Base-by-base conservation (phyloP, 2,113 vertebrate species). In the Agapornis roseicollis region DNA sequence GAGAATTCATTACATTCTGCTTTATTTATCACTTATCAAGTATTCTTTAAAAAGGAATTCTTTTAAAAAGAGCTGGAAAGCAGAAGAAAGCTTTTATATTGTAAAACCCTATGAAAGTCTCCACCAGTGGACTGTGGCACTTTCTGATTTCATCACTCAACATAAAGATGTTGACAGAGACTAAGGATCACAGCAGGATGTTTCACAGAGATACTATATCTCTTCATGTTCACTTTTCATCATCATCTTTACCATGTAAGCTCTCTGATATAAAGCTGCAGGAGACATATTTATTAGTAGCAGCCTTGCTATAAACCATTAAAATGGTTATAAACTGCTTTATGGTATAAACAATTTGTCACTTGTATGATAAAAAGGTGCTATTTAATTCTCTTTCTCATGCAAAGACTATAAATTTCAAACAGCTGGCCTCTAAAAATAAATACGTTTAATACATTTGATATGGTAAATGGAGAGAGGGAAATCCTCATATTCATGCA, bases 211-310 rank as follows among this genome's bases (percentile, higher is more conserved):
- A 24, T 63, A 42, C 11, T 23, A 25, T 66, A 85, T 86, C 76
- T 93, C 84, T 80, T 90, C 39, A 44, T 63, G 71, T 76, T 78
- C 61, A 86, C 80, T 95, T 90, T 56, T 31, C 39, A 69, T 61
- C 56, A 87, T 39, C 49, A 80, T 88, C 87, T 91, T 86, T 65
- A 65, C 29, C 37, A 81, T 52, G 66, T 76, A 92, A 95, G 44
- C 49, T 70, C 56, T 86, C 82, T 91, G 69, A 94, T 80, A 85
- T 52, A 91, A 88, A 93, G 66, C 65, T 71, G 37, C 11, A 56
- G 72, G 58, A 80, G 37, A 89, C 92, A 88, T 92, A 92, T 94
- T 94, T 88, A 88, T 93, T 85, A 92, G 83, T 86, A 80, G 61
- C 56, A 70, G 65, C 56, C 56, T 58, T 58, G 56, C 13, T 58